Base-by-base conservation (phyloP, 2,113 vertebrate genomes). In the Menidia beryllina region DNA sequence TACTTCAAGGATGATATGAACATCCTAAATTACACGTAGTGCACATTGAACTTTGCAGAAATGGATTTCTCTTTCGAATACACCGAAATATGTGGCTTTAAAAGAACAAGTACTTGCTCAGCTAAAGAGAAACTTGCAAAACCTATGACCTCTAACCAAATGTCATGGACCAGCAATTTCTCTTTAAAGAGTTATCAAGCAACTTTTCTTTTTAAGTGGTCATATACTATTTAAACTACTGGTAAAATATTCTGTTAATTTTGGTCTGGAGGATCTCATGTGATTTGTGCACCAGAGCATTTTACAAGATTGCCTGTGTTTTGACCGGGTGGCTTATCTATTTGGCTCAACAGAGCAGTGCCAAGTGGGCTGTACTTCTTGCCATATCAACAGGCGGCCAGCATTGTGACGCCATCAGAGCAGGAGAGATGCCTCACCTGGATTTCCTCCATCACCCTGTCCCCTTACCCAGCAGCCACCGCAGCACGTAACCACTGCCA, bases 371-470 rank as follows among this genome's bases (percentile, higher is more conserved):
- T 53, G 60, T 19, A 51, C 72, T 80, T 71, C 38, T 25, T 79
- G 71, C 82, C 66, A 52, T 75, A 78, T 86, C 84, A 88, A 86
- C 81, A 68, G 79, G 85, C 72, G 77, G 69, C 20, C 54, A 79
- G 63, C 54, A 24, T 24, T 8, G 68, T 89, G 90, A 91, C 82
- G 84, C 69, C 85, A 86, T 84, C 66, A 48, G 56, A 73, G 57
- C 36, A 13, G 72, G 25, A 75, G 71, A 72, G 84, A 75, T 75
- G 80, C 71, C 24, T 88, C 85, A 92, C 90, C 92, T 90, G 93
- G 92, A 93, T 91, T 88, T 92, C 90, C 92, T 82, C 82, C 84
- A 84, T 91, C 89, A 80, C 83, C 86, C 79, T 81, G 62, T 34
- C 72, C 59, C 79, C 77, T 71, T 58, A 30, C 68, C 65, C 78